Percentiles rank a stretch among this genome's conserved stretches.
phyloP scores from a whole-genome alignment of 2,113 vertebrate genomes.

The Hoplias malabaricus region DNA sequence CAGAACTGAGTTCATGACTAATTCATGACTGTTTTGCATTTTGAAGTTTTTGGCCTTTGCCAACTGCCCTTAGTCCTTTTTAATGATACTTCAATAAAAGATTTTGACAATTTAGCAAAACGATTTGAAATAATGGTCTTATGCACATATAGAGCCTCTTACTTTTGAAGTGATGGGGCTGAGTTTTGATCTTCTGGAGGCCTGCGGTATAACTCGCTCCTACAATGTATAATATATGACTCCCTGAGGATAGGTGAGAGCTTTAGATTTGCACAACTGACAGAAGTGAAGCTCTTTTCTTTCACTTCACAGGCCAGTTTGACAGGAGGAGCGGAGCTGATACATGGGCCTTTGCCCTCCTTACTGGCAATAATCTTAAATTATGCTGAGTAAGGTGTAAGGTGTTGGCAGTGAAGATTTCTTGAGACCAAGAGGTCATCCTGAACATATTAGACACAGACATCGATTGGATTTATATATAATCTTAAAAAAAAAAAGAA shows the following conservation, averaged over 20 bases:
- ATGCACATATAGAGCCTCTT: neutral
- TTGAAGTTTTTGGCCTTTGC: neutral
- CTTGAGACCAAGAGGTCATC: neutral
- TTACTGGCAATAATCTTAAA: slow-evolving; percentile 9
- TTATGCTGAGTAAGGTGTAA: neutral
- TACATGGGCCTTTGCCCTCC: slow-evolving; percentile 29
- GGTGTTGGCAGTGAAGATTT: neutral
- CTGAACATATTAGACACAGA: neutral
- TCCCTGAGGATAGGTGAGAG: slow-evolving; percentile 33
- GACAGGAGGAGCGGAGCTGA: slow-evolving; percentile 36
- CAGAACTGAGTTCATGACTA: neutral
- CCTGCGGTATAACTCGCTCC: slow-evolving; percentile 18
- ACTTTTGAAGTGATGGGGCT: neutral
- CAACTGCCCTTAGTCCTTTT: neutral
- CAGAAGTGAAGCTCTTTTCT: slow-evolving; percentile 12
- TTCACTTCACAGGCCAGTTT: slow-evolving; percentile 9
- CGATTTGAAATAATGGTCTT: neutral
- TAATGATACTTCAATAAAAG: neutral
- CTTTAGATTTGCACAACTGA: slow-evolving; percentile 38
- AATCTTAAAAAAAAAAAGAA: neutral
- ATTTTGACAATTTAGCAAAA: slow-evolving; percentile 10
- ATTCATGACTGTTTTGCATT: neutral
- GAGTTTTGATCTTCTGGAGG: slow-evolving; percentile 35
- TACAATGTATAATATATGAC: slow-evolving; percentile 39
- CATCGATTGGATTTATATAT: neutral